Conservation (phyloP, 1,140 invertebrate species). For the Aphidius gifuensis region DNA sequence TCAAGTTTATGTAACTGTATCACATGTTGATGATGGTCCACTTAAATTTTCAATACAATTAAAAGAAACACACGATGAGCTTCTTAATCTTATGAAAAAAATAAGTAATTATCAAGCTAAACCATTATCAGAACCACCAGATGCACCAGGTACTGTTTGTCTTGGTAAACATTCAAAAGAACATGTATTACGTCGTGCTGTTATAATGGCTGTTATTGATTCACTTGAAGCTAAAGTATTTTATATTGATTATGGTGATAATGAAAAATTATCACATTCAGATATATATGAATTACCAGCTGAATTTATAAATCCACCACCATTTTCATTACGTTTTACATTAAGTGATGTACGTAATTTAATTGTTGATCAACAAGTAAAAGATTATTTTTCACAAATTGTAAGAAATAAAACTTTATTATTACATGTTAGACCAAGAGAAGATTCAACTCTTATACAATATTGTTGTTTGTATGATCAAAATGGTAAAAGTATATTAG, state of each 20-base stretch:
- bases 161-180: constrained; percentile 66
- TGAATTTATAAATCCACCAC: constrained; percentile 65
- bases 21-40: constrained; percentile 73
- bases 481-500: constrained; percentile 58
- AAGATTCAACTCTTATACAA: constrained; percentile 67
- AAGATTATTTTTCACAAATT: constrained; percentile 66
- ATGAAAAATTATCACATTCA: constrained; percentile 64
- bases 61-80: constrained; percentile 55
- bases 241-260: constrained; percentile 77
- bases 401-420: constrained; percentile 61
- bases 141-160: constrained; percentile 66
- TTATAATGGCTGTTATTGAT: constrained; percentile 65
- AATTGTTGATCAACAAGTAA: constrained; percentile 64
- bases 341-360: constrained; percentile 66
- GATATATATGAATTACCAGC: constrained; percentile 71
- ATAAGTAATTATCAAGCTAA: constrained; percentile 57
- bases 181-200: constrained; percentile 66
- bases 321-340: constrained; percentile 70
- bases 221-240: constrained; percentile 62
- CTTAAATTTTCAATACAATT: constrained; percentile 71
- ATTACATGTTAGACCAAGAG: constrained; percentile 63
- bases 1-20: constrained; percentile 61
- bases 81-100: constrained; percentile 65
- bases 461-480: constrained; percentile 64
- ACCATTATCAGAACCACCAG: constrained; percentile 61